Base-by-base conservation (phyloP, 1,140 invertebrate genomes). In the Oscheius sp. region DNA sequence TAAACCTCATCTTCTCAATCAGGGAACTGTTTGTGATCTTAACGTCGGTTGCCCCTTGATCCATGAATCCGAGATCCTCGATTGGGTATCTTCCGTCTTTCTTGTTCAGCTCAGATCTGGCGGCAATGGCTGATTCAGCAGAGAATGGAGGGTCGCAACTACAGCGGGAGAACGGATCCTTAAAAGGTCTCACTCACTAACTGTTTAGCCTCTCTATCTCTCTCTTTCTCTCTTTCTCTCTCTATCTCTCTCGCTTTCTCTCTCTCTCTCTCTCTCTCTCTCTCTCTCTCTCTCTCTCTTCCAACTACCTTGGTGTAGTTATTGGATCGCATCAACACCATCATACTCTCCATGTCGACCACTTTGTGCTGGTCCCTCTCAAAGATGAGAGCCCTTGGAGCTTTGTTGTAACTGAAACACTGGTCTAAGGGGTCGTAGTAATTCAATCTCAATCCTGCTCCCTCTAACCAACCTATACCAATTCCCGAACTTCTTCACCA, bases 51-150 rank as follows among this genome's bases (percentile, higher is more conserved):
- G 18, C 61, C 35, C 23, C 61, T n/a, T n/a, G 15, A 26, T 63
- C 61, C 36, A 34, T 63, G 31, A 63, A 63, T 13, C 61, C 61
- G 15, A 32, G 61, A 18, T 34, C 32, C 61, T 80, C 81, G 83
- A 90, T 89, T 7, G 90, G 89, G 82, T 90, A 91, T 32, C 85
- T 89, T 28, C 90, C 90, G 78, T 88, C 88, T 2, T 84, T 85
- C 0, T 89, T 89, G 85, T 91, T 91, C 55, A 91, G 85, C 82
- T 91, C 90, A 84, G 88, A 87, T 62, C 90, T 83, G 10, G 90
- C 88, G 23, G 90, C 88, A 78, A 91, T 90, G 34, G 89, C 89
- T 85, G 90, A 90, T 82, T 90, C 89, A n/a, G 87, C 90, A 83
- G 87, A 89, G 85, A 90, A 91, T 1, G 90, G 90, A 10, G 91